Evolutionary conservation across 2,113 vertebrate genomes (phyloP), one percentile per base, ranked within the genome.

Genomic region (Columba janthina): DNA sequence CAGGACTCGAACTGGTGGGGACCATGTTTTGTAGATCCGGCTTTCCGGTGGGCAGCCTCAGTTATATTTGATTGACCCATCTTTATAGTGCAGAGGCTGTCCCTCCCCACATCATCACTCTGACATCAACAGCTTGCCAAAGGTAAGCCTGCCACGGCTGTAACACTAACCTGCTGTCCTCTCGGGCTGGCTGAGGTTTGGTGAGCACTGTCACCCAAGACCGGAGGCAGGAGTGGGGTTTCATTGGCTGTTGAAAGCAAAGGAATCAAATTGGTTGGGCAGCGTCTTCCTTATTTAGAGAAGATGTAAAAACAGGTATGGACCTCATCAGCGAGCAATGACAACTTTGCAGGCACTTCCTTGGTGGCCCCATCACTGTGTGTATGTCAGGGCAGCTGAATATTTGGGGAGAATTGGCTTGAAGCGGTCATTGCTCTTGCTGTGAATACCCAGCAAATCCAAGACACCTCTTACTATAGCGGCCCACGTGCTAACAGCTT

Each of bases 281-380:
- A 97, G 97, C 97, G 61, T 97, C 97, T 98, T 98, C 98, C 98
- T 99, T 99, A 99, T 99, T 99, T 99, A 99, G 98, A 98, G 94
- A 97, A 89, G 98, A 98, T 97, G 98, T 98, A 98, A 98, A 98
- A 98, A 98, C 95, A 97, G 98, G 96, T 91, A 96, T 76, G 98
- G 97, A 97, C 97, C 94, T 99, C 98, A 98, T 97, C 97, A 97
- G 97, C 40, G 91, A 98, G 98, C 97, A 98, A 98, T 97, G 98
- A 97, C 88, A 97, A 96, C 82, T 97, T 95, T 94, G 94, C 94
- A 89, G 93, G 79, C 91, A 93, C 96, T 98, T 97, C 97, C 97
- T 97, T 89, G 93, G 88, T 94, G 93, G 85, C 88, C 97, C 50
- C 64, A 90, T 97, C 64, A 9, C 89, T 57, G 90, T 89, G 94